phyloP scores from a whole-genome alignment of 1,140 invertebrate species.

The Macrotrachela quadricornifera region DNA sequence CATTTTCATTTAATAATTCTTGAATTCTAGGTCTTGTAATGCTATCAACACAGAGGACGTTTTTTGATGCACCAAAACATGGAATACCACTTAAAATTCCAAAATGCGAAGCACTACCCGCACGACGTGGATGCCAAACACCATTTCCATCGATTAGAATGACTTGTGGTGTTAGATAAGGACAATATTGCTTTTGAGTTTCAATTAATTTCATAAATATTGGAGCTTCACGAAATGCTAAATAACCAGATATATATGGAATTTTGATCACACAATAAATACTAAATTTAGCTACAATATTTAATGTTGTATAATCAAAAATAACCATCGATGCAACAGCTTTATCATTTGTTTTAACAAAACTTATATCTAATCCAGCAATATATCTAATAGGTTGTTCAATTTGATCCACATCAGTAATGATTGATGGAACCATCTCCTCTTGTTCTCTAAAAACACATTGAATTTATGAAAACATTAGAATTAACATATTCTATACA shows the following conservation, averaged over 20 bases:
- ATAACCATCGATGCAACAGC: conserved; percentile 30
- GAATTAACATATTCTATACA: too few relatives aligned
- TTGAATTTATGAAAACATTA: too few relatives aligned
- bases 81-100: conserved; percentile 22
- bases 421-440: too few relatives aligned
- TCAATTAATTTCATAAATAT: conserved; percentile 20
- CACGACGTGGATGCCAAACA: conserved; percentile 27
- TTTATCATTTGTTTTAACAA: conserved; percentile 23
- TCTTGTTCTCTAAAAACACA: too few relatives aligned
- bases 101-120: conserved; percentile 28
- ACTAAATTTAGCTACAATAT: too few relatives aligned
- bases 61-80: conserved; percentile 28
- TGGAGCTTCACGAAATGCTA: conserved; percentile 31
- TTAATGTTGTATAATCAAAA: conserved; percentile 11
- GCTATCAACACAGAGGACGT: conserved; percentile 21
- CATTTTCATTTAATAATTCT: too few relatives aligned
- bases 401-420: too few relatives aligned
- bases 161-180: conserved; percentile 25
- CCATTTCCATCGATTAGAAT: conserved; percentile 34
- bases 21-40: too few relatives aligned
- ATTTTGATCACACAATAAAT: conserved; percentile 8
- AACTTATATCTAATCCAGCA: conserved; percentile 27
- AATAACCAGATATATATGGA: conserved; percentile 31
- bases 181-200: conserved; percentile 17
- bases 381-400: too few relatives aligned